Base-by-base conservation (phyloP, 2,888 invertebrate genomes). In the Lycia hirtaria region DNA sequence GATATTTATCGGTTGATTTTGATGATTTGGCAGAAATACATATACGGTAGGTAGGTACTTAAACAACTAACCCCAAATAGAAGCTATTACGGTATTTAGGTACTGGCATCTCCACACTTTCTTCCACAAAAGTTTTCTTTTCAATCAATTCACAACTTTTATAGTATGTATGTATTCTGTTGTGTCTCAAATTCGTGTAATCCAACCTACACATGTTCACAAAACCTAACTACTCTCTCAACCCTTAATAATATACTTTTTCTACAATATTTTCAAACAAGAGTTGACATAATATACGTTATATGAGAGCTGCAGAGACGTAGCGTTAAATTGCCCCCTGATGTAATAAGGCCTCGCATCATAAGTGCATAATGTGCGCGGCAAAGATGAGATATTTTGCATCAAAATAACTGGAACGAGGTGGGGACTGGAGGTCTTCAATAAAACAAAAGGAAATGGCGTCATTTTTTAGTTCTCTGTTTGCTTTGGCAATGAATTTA, bases 301-400 rank as follows among this genome's bases (percentile, higher is more conserved):
- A 82, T 77, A 73, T 64, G 64, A 70, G 69, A 76, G 78, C 80
- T 76, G 74, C 72, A 72, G 78, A 77, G 85, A 85, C 87, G 81
- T 77, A 75, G 87, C 89, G 89, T 87, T 86, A 90, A 90, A 90
- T 90, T 89, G 87, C 75, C 78, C 83, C 62, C 65, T 68, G 80
- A 80, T 80, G 72, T 70, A 69, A 68, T 65, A 65, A 51, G 65
- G 60, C 52, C 56, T 60, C 62, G 60, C 62, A 66, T 61, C 57
- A 53, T 61, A 57, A 61, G 56, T 56, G 53, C 48, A 58, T 63
- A 61, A 64, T 62, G 57, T 44, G 28, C 37, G 20, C 32, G 33
- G 52, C 59, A 38, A 45, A 64, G 33, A 47, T 54, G 59, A 52
- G 48, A 48, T 62, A 56, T 58, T 54, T 55, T 28, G 58, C 50